A percentile compares a stretch with the other conserved stretches of the same genome.
Conservation (phyloP, 1,140 invertebrate genomes). For the Polypedilum vanderplanki region DNA sequence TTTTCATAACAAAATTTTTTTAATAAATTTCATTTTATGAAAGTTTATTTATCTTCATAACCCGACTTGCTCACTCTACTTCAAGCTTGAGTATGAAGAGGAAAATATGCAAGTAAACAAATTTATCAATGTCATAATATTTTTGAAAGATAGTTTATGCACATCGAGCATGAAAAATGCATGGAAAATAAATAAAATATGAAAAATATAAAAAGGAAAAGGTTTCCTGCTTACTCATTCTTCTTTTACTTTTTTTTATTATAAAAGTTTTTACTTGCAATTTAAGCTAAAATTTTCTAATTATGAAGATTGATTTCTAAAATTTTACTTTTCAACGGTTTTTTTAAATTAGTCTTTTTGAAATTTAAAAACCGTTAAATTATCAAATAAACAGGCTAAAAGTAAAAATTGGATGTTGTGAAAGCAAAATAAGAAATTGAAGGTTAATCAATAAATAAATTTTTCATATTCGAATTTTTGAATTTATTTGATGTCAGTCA, state of each 20-base stretch:
- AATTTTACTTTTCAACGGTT: no score
- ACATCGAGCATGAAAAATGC: slow-evolving; percentile 18
- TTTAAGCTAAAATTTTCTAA: no score
- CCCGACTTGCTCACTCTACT: not conserved
- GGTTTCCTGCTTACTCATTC: not conserved
- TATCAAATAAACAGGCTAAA: no score
- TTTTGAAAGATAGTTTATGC: slow-evolving; percentile 19
- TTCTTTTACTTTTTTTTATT: no score
- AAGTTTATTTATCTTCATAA: slow-evolving; percentile 8
- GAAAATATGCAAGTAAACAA: slow-evolving; percentile 23
- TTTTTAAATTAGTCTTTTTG: no score
- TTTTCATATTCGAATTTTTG: not conserved
- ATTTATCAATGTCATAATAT: slow-evolving; percentile 27
- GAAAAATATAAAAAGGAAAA: not conserved
- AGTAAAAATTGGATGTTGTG: not conserved
- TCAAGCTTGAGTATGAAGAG: not conserved
- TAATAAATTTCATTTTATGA: not conserved
- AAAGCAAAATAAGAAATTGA: not conserved
- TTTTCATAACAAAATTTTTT: no score
- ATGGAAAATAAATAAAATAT: not conserved
- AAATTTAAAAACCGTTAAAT: no score
- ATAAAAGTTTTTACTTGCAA: no score
- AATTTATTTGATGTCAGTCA: no score
- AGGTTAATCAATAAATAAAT: not conserved
- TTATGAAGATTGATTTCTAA: no score